phyloP scores from a whole-genome alignment of 2,888 invertebrate genomes.

The Apomyelois bistriatella region DNA sequence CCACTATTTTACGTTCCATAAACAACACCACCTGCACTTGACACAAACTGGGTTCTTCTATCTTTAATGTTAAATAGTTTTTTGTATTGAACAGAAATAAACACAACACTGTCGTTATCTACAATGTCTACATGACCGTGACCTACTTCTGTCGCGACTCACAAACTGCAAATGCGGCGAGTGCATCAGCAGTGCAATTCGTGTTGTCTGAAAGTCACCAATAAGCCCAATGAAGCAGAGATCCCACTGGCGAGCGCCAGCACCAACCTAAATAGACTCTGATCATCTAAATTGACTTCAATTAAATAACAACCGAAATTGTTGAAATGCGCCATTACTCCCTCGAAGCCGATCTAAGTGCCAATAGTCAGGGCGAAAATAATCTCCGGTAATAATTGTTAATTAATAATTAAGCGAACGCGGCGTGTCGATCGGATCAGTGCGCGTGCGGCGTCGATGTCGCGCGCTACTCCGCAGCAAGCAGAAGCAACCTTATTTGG shows the following conservation, averaged over 20 bases:
- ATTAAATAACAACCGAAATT: constrained; percentile 81
- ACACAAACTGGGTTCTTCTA: background rate
- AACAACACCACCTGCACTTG: constrained; percentile 11
- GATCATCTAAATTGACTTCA: constrained; percentile 81
- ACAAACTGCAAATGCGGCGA: constrained; percentile 60
- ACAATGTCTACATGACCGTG: constrained; percentile 28
- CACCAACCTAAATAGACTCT: constrained; percentile 81
- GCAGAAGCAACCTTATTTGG: constrained; percentile 17
- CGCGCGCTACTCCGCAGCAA: constrained; percentile 27
- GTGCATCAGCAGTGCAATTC: constrained; percentile 79
- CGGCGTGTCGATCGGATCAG: constrained; percentile 52
- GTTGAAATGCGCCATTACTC: constrained; percentile 80
- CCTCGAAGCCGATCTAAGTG: constrained; percentile 79
- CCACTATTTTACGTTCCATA: background rate
- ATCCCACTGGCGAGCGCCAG: constrained; percentile 78
- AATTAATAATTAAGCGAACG: constrained; percentile 75
- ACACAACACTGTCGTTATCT: constrained; percentile 2
- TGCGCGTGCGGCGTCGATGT: constrained; percentile 37
- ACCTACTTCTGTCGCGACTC: constrained; percentile 38
- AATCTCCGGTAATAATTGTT: constrained; percentile 70
- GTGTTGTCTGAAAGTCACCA: constrained; percentile 80
- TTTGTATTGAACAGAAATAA: background rate
- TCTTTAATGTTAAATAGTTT: background rate
- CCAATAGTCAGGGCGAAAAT: constrained; percentile 78
- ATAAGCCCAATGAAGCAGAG: constrained; percentile 80